Conservation (phyloP, 2,113 vertebrate species). For the Meleagris gallopavo region DNA sequence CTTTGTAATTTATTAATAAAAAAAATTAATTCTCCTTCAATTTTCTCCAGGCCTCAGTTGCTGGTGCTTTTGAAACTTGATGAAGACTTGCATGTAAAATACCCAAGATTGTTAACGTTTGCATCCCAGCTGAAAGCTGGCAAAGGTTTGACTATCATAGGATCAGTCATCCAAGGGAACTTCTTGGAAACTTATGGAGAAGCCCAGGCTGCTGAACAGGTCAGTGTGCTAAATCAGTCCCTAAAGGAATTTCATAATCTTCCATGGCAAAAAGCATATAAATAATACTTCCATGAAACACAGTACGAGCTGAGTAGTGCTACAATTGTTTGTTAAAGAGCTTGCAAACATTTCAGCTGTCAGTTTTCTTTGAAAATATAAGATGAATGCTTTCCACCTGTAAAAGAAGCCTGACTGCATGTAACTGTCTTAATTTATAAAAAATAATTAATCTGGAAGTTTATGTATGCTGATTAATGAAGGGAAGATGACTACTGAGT, state of each 20-base stretch:
- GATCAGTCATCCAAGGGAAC: constrained; percentile 94
- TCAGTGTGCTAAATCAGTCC: constrained; percentile 48
- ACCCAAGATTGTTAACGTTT: constrained; percentile 95
- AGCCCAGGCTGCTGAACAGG: constrained; percentile 96
- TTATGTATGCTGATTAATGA: neutral
- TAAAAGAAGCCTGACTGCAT: neutral
- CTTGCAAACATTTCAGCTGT: neutral
- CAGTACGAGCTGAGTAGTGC: neutral
- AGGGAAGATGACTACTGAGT: neutral
- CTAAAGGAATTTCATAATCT: neutral
- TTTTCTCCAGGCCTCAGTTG: constrained; percentile 88
- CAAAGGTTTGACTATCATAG: constrained; percentile 96
- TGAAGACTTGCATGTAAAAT: constrained; percentile 97
- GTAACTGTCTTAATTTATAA: neutral
- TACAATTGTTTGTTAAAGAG: neutral
- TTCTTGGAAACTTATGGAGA: constrained; percentile 96
- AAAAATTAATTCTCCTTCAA: neutral
- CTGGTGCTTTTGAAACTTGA: constrained; percentile 95
- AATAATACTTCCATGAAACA: neutral
- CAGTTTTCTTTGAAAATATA: neutral
- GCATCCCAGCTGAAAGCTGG: constrained; percentile 98
- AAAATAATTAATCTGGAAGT: neutral
- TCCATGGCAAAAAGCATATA: accelerated
- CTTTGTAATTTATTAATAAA: neutral
- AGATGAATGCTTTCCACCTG: neutral